phyloP scores from a whole-genome alignment of 1,140 invertebrate genomes.

The Pogonomyrmex barbatus region DNA sequence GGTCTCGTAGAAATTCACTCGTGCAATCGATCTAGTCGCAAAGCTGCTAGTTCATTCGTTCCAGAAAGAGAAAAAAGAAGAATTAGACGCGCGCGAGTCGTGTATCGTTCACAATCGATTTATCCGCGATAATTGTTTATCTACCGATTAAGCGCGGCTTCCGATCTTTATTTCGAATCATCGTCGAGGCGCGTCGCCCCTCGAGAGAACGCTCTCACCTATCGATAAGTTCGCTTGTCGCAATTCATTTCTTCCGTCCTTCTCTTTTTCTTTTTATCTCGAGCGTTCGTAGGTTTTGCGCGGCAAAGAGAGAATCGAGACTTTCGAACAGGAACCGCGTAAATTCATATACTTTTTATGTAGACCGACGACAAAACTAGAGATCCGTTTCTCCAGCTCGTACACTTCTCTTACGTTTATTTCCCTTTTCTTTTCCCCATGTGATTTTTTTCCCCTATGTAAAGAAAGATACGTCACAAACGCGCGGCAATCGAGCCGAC shows the following conservation, averaged over 20 bases:
- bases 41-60: neutral
- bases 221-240: constrained; percentile 54
- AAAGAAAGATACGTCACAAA: neutral
- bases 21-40: neutral
- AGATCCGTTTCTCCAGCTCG: neutral
- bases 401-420: neutral
- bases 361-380: neutral
- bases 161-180: constrained; percentile 56
- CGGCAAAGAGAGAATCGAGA: too few species aligned
- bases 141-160: constrained; percentile 43
- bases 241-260: neutral
- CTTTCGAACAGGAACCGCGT: too few species aligned
- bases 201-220: constrained; percentile 31
- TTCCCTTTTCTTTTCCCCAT: neutral
- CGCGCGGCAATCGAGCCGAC: neutral
- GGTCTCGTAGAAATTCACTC: neutral
- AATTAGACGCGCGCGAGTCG: neutral
- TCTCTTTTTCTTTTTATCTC: neutral
- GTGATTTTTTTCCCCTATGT: neutral
- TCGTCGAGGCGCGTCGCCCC: constrained; percentile 53
- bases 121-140: constrained; percentile 57
- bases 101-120: constrained; percentile 22
- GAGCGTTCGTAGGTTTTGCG: neutral
- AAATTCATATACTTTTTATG: neutral
- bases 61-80: neutral